Evolutionary conservation across 2,797 vertebrate genomes (phyloP).

Genomic region (Cetoscarus ocellatus): DNA sequence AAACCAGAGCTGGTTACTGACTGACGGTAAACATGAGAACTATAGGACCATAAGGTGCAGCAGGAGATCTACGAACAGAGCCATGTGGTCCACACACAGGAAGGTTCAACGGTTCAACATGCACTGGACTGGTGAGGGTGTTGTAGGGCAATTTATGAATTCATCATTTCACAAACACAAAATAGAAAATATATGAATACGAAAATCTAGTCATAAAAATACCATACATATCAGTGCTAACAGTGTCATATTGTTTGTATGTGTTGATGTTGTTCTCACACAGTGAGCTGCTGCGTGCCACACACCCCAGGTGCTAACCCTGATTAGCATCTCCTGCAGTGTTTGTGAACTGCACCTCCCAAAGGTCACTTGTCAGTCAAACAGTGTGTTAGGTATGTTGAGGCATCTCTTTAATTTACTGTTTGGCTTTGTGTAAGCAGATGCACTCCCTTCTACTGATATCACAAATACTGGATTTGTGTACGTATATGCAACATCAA

Average conservation of each 20-base stretch:
- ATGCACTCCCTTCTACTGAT: neutral
- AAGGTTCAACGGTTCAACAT: neutral
- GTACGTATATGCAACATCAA: no score
- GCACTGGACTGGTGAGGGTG: neutral
- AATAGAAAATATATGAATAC: no score
- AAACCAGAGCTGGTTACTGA: neutral
- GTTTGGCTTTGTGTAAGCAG: conserved; percentile 33
- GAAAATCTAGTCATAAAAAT: no score
- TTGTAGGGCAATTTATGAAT: neutral
- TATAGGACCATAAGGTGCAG: neutral
- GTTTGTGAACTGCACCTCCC: conserved; percentile 39
- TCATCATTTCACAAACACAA: no score
- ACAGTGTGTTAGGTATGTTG: conserved; percentile 18
- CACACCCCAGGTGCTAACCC: conserved; percentile 53
- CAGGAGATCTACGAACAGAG: neutral
- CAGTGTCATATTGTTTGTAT: conserved; percentile 16
- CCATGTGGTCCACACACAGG: neutral
- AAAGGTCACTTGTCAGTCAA: conserved; percentile 68
- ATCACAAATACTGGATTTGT: no score
- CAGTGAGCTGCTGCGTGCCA: conserved; percentile 7
- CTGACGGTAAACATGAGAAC: neutral
- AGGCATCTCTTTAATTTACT: conserved; percentile 44
- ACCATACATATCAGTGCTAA: no score
- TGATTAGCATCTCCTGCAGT: conserved; percentile 59
- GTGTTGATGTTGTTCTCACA: neutral